Base-by-base conservation (phyloP, 2,113 vertebrate genomes). In the Daubentonia madagascariensis region DNA sequence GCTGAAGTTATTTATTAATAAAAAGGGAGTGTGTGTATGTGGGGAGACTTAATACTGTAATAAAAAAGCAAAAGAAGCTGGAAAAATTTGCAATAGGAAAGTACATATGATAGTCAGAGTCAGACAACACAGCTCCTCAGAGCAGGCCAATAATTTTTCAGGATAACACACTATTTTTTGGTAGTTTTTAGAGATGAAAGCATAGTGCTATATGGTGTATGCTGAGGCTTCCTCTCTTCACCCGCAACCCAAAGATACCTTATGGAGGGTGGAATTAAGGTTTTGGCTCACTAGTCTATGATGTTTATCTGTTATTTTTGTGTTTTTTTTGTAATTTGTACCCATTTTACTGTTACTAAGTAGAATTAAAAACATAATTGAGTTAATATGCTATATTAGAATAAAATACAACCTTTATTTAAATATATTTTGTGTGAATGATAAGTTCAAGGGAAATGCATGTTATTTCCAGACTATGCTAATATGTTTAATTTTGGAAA, bases 201-300 rank as follows among this genome's bases (percentile, higher is more conserved):
- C 1, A 0, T 0, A 20, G 8, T 5, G 2, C 14, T 52, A 1
- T 14, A 0, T 11, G 37, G 0, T 73, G 23, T 1, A 0, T 37
- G 4, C 7, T 7, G 32, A 75, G 43, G 61, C 67, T 23, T 40
- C 4, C 2, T 78, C 6, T 91, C 17, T 43, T 67, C 9, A 18
- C 5, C 35, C 6, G 35, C 28, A 32, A 4, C 52, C 37, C 35
- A 5, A 10, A 84, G n/a, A 32, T 67, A 8, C 17, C 13, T 50
- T 40, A 4, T 1, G 11, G 18, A 75, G 18, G 5, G 5, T 68
- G 57, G 5, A 35, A 6, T 67, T 54, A 9, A 54, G 59, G 57
- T n/a, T 76, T 70, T 4, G 16, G 20, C 37, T 83, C 30, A 25
- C 35, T 3, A 13, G 1, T 52, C 12, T 76, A 0, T 65, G 16